Conservation (phyloP, 2,888 invertebrate species). For the Petrolisthes manimaculis region DNA sequence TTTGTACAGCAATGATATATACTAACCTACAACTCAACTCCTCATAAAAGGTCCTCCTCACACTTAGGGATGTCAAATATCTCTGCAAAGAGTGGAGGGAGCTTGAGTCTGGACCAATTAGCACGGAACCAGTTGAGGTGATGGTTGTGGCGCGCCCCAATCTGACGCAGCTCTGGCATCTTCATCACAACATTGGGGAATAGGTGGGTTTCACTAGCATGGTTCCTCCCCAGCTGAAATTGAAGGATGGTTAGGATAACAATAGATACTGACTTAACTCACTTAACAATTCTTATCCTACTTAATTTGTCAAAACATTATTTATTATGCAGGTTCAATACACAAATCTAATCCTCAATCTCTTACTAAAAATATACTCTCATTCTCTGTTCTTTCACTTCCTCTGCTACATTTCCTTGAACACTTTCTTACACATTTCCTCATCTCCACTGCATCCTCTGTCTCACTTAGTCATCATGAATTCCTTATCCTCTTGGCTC, state of each 20-base stretch:
- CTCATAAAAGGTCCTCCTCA: conserved; percentile 58
- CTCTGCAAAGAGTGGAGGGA: conserved; percentile 95
- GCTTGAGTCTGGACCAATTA: conserved; percentile 80
- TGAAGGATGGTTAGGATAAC: neutral
- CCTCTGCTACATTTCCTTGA: neutral
- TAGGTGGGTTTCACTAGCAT: conserved; percentile 75
- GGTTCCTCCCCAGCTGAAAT: conserved; percentile 76
- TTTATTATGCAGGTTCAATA: too few species aligned
- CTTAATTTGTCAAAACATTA: too few species aligned
- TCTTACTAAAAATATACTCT: neutral
- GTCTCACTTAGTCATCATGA: neutral
- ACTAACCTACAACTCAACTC: conserved; percentile 32
- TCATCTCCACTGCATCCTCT: neutral
- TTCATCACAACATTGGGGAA: conserved; percentile 75
- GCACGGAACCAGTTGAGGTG: conserved; percentile 89
- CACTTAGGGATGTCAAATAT: conserved; percentile 90
- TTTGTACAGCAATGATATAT: neutral
- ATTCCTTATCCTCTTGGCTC: neutral
- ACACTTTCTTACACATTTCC: neutral
- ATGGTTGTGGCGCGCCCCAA: conserved; percentile 86
- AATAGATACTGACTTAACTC: neutral
- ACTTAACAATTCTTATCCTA: too few species aligned
- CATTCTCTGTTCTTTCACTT: neutral
- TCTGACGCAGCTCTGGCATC: conserved; percentile 82
- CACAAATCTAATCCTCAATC: neutral